A percentile compares a stretch with the other conserved stretches of the same genome.
These are phyloP conservation scores for Pomatostomus ruficeps DNA, from an alignment of 2,113 vertebrate genomes.

Conservation along the genomic window DNA sequence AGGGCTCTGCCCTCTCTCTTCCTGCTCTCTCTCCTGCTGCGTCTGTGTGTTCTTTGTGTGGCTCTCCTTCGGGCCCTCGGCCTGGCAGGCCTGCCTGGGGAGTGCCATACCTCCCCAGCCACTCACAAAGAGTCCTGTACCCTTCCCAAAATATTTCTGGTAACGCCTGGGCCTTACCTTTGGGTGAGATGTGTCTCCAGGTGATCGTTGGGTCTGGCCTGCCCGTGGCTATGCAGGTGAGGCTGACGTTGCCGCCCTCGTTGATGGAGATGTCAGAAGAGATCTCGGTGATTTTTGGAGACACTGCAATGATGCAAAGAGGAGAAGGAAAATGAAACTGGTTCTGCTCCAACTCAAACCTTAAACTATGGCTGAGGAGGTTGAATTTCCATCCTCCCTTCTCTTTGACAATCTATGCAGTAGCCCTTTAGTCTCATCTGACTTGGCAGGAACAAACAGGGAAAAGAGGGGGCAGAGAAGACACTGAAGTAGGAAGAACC, in stretches of 20 bases:
- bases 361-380: background rate
- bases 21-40: no score
- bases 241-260: conserved; percentile 90
- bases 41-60: no score
- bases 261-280: conserved; percentile 92
- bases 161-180: conserved; percentile 73
- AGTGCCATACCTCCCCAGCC: background rate
- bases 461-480: background rate
- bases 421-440: background rate
- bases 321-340: background rate
- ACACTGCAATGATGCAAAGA: conserved; percentile 79
- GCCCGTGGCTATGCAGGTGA: conserved; percentile 92
- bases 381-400: background rate
- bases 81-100: no score
- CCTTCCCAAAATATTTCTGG: background rate
- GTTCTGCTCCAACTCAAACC: background rate
- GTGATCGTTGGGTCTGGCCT: conserved; percentile 90
- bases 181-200: conserved; percentile 91
- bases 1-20: no score
- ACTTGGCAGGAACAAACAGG: background rate
- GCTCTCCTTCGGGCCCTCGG: no score
- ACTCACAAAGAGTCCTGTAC: background rate
- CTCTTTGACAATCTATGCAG: background rate
- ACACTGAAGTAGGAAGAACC: background rate
- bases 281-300: conserved; percentile 92